A percentile compares a stretch with the other conserved stretches of the same genome.
Evolutionary conservation across 2,888 invertebrate species (phyloP).

Genomic region (Choristoneura rosaceana): DNA sequence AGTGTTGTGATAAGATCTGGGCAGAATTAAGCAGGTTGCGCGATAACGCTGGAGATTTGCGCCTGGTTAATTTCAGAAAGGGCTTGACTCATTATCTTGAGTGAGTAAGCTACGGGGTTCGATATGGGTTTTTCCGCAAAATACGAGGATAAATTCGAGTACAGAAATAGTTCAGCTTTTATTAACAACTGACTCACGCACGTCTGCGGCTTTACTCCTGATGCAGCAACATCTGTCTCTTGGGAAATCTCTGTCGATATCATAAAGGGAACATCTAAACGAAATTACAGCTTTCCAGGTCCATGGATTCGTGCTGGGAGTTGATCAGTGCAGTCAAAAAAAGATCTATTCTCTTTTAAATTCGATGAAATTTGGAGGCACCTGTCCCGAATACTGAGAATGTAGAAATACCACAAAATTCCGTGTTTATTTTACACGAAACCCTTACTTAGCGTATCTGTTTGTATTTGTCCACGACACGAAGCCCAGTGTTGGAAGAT

Average conservation of each 20-base stretch:
- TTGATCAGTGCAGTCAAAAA: too few species aligned
- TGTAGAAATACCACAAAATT: constrained; percentile 32
- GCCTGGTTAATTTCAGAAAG: constrained; percentile 32
- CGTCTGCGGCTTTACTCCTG: too few species aligned
- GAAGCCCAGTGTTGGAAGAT: constrained; percentile 25
- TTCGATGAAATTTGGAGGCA: constrained; percentile 6
- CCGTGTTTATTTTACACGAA: constrained; percentile 26
- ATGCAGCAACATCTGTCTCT: too few species aligned
- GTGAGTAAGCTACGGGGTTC: constrained; percentile 27
- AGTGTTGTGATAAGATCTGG: constrained; percentile 33
- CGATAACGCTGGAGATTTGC: constrained; percentile 36
- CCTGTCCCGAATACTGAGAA: constrained; percentile 30
- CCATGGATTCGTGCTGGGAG: too few species aligned
- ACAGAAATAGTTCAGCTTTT: too few species aligned
- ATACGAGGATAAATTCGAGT: background rate
- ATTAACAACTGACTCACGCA: too few species aligned
- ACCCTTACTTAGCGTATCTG: constrained; percentile 26
- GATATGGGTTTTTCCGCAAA: constrained; percentile 14
- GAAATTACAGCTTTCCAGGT: too few species aligned
- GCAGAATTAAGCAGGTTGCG: constrained; percentile 34
- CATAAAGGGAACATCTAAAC: too few species aligned
- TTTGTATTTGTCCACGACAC: constrained; percentile 26
- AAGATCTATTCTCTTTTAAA: background rate
- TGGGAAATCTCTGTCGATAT: too few species aligned
- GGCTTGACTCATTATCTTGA: constrained; percentile 32